These are phyloP conservation scores for Periparus ater DNA, from an alignment of 2,797 vertebrate genomes.

Conservation along the genomic window DNA sequence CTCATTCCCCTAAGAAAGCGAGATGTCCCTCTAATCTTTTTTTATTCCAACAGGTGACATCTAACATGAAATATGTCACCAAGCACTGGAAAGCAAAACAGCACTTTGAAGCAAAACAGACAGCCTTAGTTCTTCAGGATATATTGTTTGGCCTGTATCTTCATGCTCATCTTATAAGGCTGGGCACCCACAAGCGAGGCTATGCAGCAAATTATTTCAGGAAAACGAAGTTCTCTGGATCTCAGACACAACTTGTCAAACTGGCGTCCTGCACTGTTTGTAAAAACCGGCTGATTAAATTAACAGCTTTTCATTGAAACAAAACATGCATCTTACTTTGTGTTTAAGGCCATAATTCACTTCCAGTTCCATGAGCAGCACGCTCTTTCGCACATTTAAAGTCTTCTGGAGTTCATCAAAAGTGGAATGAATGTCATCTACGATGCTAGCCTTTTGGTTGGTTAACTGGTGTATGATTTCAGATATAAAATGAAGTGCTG, in stretches of 20 bases:
- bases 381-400: constrained; percentile 93
- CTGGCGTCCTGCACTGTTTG: not conserved
- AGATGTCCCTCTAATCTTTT: not conserved
- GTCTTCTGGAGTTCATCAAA: constrained; percentile 98
- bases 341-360: constrained; percentile 98
- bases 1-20: not conserved
- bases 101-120: not conserved
- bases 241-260: not conserved
- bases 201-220: not conserved
- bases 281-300: constrained; percentile 1
- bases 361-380: constrained; percentile 97
- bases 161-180: not conserved
- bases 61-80: not conserved
- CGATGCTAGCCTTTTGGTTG: constrained; percentile 91
- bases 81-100: not conserved
- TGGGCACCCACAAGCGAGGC: not conserved
- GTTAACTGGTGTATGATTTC: constrained; percentile 96
- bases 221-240: not conserved
- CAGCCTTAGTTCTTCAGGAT: not conserved
- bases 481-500: constrained; percentile 89
- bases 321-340: constrained; percentile 82
- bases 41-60: not conserved
- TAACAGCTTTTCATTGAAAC: not conserved
- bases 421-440: constrained; percentile 90
- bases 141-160: not conserved